Conservation (phyloP, 2,888 invertebrate genomes). For the Lasius fuliginosus region DNA sequence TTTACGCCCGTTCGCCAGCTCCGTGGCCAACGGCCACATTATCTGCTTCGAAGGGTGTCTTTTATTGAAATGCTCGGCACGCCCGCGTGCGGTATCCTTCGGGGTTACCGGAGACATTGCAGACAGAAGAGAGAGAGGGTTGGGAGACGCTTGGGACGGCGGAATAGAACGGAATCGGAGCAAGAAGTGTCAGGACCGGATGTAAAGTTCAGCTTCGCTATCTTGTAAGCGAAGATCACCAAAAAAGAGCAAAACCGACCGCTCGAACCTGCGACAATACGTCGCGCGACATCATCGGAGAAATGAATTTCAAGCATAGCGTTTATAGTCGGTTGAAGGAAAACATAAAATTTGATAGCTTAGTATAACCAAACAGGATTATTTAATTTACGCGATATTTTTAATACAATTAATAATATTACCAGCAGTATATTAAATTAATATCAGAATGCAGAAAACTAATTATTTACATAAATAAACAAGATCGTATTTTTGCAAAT, state of each 20-base stretch:
- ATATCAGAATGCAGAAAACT: neutral
- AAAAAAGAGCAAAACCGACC: constrained; percentile 47
- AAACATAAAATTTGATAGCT: neutral
- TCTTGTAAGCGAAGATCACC: constrained; percentile 47
- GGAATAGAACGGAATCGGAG: constrained; percentile 62
- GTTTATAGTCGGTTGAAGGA: neutral
- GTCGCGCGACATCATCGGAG: constrained; percentile 38
- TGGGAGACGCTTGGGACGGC: constrained; percentile 14
- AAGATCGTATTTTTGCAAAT: too few species aligned
- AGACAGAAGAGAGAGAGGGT: neutral
- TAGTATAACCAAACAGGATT: neutral
- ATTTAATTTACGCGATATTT: neutral
- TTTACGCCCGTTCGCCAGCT: constrained; percentile 29
- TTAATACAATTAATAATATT: neutral
- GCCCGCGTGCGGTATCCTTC: constrained; percentile 66
- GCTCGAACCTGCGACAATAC: constrained; percentile 47
- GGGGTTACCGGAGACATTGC: constrained; percentile 47
- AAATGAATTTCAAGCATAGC: constrained; percentile 52
- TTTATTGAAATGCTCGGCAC: constrained; percentile 74
- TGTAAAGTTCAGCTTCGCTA: constrained; percentile 70
- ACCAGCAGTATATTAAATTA: neutral
- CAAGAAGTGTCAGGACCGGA: constrained; percentile 64
- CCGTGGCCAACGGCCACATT: constrained; percentile 7
- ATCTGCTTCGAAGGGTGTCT: constrained; percentile 59
- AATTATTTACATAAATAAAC: neutral